Base-by-base conservation (phyloP, 2,888 invertebrate species). In the Drosophila gaucha region DNA sequence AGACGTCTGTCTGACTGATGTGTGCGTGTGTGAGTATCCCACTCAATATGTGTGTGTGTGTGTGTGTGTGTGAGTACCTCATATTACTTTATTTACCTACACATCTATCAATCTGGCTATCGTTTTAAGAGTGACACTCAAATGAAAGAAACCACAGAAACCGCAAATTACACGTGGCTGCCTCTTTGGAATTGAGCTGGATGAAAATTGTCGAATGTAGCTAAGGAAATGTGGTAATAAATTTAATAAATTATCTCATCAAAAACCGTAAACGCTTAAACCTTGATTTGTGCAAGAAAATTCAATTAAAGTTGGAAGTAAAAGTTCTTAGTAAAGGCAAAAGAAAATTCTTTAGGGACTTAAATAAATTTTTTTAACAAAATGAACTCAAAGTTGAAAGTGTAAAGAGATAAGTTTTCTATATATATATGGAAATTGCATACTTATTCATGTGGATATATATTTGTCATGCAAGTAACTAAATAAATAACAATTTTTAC, bases 31-130 rank as follows among this genome's bases (percentile, higher is more conserved):
- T 28, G 16, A 14, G 10, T 4, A 20, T 28, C 1, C 12, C 9
- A n/a, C n/a, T 20, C 14, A 2, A 22, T 22, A 2, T 47, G 9
- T 14, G 8, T 30, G 6, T 41, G 26, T 44, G n/a, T 38, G 20
- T 36, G 24, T 51, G 24, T 33, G 18, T 39, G 24, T 46, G 38
- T 43, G 39, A 26, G 12, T 31, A 24, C 20, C 33, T 30, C 57
- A 31, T 56, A 56, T 63, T 51, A 70, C 55, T 75, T 64, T 14
- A 72, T 58, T 63, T 67, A 58, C 50, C 54, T 62, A 50, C 28
- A 35, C 71, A 75, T 57, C 30, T 24, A 46, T 38, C 56, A 67
- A 67, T 67, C 30, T 57, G 51, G 18, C 43, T 28, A 26, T 2
- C 24, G 20, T 22, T 28, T 65, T 28, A 28, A 30, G 47, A 41